Conservation (phyloP, 2,113 vertebrate genomes). For the rat (Rattus norvegicus) region DNA sequence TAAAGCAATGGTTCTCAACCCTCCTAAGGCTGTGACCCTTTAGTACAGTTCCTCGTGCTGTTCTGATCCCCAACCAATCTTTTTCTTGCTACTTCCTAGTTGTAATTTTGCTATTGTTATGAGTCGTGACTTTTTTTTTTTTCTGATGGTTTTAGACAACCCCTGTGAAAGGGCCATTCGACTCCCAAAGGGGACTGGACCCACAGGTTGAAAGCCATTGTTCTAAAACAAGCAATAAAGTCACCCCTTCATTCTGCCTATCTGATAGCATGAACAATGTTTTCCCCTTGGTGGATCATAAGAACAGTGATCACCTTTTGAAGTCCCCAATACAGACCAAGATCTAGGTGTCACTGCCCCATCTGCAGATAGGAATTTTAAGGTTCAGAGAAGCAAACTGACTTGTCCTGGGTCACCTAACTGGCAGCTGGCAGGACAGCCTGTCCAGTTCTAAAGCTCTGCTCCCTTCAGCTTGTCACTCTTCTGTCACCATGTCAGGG, state of each 20-base stretch:
- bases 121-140: neutral
- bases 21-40: neutral
- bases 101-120: neutral
- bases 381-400: neutral
- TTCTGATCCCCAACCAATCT: neutral
- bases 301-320: neutral
- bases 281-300: conserved; percentile 4
- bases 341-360: neutral
- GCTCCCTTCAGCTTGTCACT: neutral
- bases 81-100: neutral
- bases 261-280: neutral
- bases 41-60: neutral
- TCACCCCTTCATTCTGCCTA: neutral
- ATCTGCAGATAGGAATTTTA: conserved; percentile 7
- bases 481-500: neutral
- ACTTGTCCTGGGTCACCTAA: neutral
- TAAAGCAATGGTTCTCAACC: neutral
- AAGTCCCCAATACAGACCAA: neutral
- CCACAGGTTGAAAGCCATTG: neutral
- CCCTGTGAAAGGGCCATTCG: neutral
- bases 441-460: neutral
- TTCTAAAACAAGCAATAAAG: neutral
- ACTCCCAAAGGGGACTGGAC: neutral
- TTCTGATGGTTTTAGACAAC: neutral
- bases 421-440: neutral